Base-by-base conservation (phyloP, 2,113 vertebrate genomes). In the Butastur rufipennis region DNA sequence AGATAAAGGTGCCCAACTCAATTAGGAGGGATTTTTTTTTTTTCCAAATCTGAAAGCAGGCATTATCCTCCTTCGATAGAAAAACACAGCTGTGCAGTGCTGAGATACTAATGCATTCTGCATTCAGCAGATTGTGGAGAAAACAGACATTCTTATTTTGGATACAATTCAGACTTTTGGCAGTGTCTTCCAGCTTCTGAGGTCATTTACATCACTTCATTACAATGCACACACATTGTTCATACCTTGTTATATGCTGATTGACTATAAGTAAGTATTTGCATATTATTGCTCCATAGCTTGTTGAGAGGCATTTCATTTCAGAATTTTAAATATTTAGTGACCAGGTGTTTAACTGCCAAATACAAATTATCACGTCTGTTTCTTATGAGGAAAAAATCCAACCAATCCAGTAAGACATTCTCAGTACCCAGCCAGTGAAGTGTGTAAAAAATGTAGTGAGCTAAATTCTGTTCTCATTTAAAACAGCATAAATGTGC, bases 291-390 rank as follows among this genome's bases (percentile, higher is more conserved):
- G 59, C 70, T 96, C 18, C 38, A 53, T 25, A 67, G 74, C 45
- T 95, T 91, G 86, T 84, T 95, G 90, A 97, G 65, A 97, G 43
- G 23, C 50, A 96, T 97, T 98, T 97, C 18, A 84, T 97, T 96
- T 91, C 52, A 90, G 77, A 62, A 78, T 74, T 94, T 97, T 94
- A 96, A 97, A 97, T 97, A 97, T 98, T 98, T 96, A 97, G 92
- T 80, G 84, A 91, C 84, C 81, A 88, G 86, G 91, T 97, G 90
- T 93, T 95, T 97, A 92, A 91, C 67, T 96, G 74, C 90, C 89
- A 97, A 90, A 56, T 86, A 91, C 61, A 94, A 95, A 79, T 93
- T 90, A 94, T 63, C 58, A 59, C 0, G 38, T 75, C 79, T 88
- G 25, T 86, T 96, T 80, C 88, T 92, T 89, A 91, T 81, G 52